Base-by-base conservation (phyloP, 2,113 vertebrate species). In the Pteropus alecto region DNA sequence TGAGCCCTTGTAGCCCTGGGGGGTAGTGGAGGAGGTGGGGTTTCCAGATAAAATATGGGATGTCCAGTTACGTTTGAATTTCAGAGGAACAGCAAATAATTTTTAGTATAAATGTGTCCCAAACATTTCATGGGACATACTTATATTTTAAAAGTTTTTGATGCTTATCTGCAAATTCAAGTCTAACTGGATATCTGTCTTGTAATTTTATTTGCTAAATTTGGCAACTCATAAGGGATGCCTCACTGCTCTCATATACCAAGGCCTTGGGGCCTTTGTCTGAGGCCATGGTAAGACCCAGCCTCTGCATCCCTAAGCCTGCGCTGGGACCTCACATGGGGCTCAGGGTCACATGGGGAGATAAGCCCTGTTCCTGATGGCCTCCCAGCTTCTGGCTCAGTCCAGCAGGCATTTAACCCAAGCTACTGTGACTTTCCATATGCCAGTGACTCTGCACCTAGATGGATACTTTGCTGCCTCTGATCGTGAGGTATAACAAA, bases 91-190 rank as follows among this genome's bases (percentile, higher is more conserved):
- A 35, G 85, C 6, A n/a, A 46, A 54, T 60, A 24, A 21, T 65
- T 74, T 95, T 63, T 95, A 81, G 22, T 63, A 15, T 71, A 78
- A 96, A 28, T 74, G 63, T 58, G 51, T 79, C 60, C 76, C 56
- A 74, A 58, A 78, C 51, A 92, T 87, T 77, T 56, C 71, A 73
- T 63, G 38, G 60, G 46, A 65, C 21, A 87, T 87, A 85, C 51
- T 87, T 90, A 78, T 18, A 61, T 95, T 96, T 92, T 26, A 41
- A 35, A 96, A 96, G 24, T 65, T 28, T 84, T 60, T 87, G 51
- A 92, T 81, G 19, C 19, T 58, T 71, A 43, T 78, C 63, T 84
- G 79, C 81, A 90, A 95, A 90, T 79, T 46, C 68, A 51, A 10
- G 38, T 87, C 56, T 78, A 30, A 79, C 9, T 63, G 41, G 48